Evolutionary conservation across 1,140 invertebrate genomes (phyloP), one percentile per base, ranked within the genome.

Genomic region (Colletes gigas): DNA sequence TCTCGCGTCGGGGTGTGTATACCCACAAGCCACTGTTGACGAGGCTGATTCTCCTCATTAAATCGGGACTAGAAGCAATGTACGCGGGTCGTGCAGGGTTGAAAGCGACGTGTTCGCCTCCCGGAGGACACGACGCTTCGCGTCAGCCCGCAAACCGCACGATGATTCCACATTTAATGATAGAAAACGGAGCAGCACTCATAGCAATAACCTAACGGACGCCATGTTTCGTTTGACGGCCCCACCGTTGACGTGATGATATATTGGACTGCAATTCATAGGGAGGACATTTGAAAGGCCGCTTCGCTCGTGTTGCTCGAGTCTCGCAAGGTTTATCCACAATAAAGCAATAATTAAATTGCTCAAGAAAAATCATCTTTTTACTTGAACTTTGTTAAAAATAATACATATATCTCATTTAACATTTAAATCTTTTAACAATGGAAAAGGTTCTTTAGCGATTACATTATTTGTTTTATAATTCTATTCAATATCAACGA

Each of bases 221-320:
- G 90, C 90, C 90, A 91, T 90, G 88, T 91, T 91, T 89, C 85
- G 84, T 90, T 87, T 89, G 83, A 90, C 85, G 87, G 89, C 80
- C 85, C 87, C 84, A 89, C 87, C 87, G 86, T 87, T 87, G 88
- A 85, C 81, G 86, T 82, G 79, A 90, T 92, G 79, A 90, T 92
- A 74, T 71, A 71, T 82, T 79, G 41, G 68, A 82, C 63, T 76
- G 70, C 76, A 69, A 78, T 82, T 78, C 63, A 82, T 52, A 65
- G 54, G 47, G 76, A 52, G 62, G 50, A 57, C 21, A 39, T 79
- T 59, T 21, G n/a, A 72, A 79, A 72, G 47, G 75, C 55, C 66
- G 55, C 73, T 72, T 50, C 66, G 55, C 73, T 72, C n/a, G 30
- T 50, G 52, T 77, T n/a, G 12, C 17, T 50, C 44, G 14, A 44